Base-by-base conservation (phyloP, 2,113 vertebrate species). In the Hipposideros armiger region DNA sequence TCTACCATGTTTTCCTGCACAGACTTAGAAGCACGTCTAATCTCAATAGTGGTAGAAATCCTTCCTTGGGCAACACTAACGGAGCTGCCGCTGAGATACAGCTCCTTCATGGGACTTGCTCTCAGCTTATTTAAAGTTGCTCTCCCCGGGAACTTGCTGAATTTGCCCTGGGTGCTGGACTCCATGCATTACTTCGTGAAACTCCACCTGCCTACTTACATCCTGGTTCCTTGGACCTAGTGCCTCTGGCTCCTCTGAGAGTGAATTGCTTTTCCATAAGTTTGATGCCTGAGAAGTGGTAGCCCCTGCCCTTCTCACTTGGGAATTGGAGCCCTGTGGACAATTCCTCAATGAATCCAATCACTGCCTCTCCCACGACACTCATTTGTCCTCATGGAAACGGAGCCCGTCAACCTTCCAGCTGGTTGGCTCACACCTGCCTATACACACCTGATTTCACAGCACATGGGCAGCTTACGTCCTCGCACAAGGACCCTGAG, bases 81-180 rank as follows among this genome's bases (percentile, higher is more conserved):
- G 11, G 52, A 10, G 9, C 2, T 32, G 20, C 11, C 36, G 26
- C 52, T 5, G 60, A 64, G 28, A 0, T 3, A 0, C 2, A 70
- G n/a, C 17, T 30, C 13, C 45, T 64, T 76, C 20, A 1, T 42
- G 26, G 58, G 74, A 32, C 11, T 81, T 11, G 17, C 8, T 87
- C 76, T 64, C 16, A 20, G 24, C 47, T 84, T 28, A 10, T 28
- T 64, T 52, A 50, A 70, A 74, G 16, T 42, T 36, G 47, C 64
- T 56, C 13, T 74, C 36, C 58, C 16, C 8, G 54, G 58, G 54
- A 82, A 32, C 19, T 32, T 54, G 54, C 19, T 0, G 10, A 69
- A 66, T 8, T 4, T 87, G 24, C 32, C 32, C 69, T 2, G 0
- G 26, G 17, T 70, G 22, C 62, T 32, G 30, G 70, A 16, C 16